Conservation (phyloP, 2,797 vertebrate genomes). For the Forpus xanthops region DNA sequence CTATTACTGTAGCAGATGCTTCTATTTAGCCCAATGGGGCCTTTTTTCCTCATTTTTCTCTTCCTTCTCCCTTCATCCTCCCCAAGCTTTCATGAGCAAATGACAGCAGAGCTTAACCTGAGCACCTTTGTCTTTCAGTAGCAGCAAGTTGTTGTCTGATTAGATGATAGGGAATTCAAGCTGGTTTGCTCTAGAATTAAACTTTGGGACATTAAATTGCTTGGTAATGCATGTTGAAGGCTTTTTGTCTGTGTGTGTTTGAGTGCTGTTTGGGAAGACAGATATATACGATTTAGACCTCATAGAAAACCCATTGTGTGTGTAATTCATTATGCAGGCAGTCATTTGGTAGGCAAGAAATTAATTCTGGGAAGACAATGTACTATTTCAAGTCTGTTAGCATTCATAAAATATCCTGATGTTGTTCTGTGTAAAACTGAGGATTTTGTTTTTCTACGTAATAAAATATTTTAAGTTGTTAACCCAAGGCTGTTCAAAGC, state of each 20-base stretch:
- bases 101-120: background rate
- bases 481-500: background rate
- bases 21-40: background rate
- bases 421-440: background rate
- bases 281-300: background rate
- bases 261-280: background rate
- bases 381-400: background rate
- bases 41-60: background rate
- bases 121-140: background rate
- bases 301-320: background rate
- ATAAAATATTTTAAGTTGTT: background rate
- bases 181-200: background rate
- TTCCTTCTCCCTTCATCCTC: background rate
- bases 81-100: background rate
- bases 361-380: constrained; percentile 5
- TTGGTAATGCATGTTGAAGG: background rate
- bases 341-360: background rate
- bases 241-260: background rate
- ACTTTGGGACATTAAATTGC: background rate
- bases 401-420: background rate
- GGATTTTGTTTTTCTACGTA: background rate
- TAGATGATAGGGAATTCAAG: background rate
- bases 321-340: constrained; percentile 3
- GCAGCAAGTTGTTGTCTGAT: background rate
- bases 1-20: background rate